Conservation (phyloP, 2,888 invertebrate species). For the Hoplodrina ambigua region DNA sequence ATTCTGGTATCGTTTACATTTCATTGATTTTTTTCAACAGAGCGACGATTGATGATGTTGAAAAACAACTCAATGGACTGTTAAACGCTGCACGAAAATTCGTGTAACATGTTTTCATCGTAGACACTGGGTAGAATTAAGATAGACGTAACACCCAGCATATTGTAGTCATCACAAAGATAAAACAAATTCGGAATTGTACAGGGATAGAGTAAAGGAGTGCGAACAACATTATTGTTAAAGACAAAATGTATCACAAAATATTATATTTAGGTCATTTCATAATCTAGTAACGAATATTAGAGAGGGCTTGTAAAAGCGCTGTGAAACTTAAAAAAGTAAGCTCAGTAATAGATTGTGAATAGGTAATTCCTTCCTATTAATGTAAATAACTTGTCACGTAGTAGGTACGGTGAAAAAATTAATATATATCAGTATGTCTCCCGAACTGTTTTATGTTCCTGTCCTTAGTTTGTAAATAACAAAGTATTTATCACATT, state of each 20-base stretch:
- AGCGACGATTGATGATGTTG: conserved; percentile 8
- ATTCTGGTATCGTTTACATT: conserved; percentile 35
- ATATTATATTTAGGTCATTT: conserved; percentile 72
- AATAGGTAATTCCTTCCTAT: conserved; percentile 83
- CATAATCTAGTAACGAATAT: conserved; percentile 69
- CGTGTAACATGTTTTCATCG: conserved; percentile 29
- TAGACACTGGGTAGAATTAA: conserved; percentile 53
- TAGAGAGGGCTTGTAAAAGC: conserved; percentile 81
- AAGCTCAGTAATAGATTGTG: conserved; percentile 86
- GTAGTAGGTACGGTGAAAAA: conserved; percentile 82
- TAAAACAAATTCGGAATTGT: conserved; percentile 89
- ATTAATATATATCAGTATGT: conserved; percentile 88
- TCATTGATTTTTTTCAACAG: conserved; percentile 47
- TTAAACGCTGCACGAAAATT: conserved; percentile 22
- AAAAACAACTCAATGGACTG: conserved; percentile 41
- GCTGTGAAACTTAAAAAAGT: conserved; percentile 82
- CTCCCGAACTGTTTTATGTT: conserved; percentile 89
- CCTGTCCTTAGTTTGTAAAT: conserved; percentile 89
- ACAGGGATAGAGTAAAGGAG: conserved; percentile 87
- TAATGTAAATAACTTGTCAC: conserved; percentile 85
- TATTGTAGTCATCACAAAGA: conserved; percentile 67
- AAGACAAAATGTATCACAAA: conserved; percentile 73
- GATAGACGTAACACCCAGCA: conserved; percentile 58
- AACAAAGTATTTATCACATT: conserved; percentile 81
- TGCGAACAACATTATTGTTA: conserved; percentile 70